Percentiles rank a stretch among this genome's conserved stretches.
Conservation (phyloP, 2,113 vertebrate genomes). For the Orycteropus afer region DNA sequence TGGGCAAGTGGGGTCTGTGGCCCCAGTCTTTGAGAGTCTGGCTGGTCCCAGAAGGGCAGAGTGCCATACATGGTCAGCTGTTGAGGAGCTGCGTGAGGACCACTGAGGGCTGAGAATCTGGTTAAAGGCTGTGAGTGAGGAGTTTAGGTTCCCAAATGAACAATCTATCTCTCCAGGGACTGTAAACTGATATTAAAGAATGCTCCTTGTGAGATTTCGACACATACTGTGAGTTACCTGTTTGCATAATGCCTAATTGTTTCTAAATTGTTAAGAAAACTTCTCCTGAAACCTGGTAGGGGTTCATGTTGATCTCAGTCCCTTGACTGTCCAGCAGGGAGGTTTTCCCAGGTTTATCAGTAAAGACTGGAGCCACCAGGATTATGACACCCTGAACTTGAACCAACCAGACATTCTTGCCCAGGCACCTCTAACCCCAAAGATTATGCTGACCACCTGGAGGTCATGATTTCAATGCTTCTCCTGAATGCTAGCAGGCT, state of each 20-base stretch:
- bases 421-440: background rate
- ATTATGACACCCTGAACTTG: background rate
- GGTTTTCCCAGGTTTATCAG: slow-evolving; percentile 21
- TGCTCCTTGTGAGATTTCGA: background rate
- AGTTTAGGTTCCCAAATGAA: background rate
- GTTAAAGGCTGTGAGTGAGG: background rate
- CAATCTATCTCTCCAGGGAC: background rate
- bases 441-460: background rate
- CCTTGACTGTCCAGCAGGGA: background rate
- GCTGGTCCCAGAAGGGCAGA: background rate
- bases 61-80: background rate
- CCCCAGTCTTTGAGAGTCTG: background rate
- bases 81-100: rapidly evolving
- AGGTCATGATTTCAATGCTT: background rate
- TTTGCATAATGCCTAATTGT: background rate
- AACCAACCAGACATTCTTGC: background rate
- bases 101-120: background rate
- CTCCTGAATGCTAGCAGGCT: background rate
- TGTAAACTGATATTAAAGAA: slow-evolving; percentile 14
- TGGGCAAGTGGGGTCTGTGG: background rate
- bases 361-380: slow-evolving; percentile 9
- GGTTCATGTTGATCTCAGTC: background rate
- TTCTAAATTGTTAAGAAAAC: background rate
- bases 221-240: background rate
- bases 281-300: background rate